A percentile compares a stretch with the other conserved stretches of the same genome.
phyloP scores from a whole-genome alignment of 2,113 vertebrate species.

The Nipponia nippon region DNA sequence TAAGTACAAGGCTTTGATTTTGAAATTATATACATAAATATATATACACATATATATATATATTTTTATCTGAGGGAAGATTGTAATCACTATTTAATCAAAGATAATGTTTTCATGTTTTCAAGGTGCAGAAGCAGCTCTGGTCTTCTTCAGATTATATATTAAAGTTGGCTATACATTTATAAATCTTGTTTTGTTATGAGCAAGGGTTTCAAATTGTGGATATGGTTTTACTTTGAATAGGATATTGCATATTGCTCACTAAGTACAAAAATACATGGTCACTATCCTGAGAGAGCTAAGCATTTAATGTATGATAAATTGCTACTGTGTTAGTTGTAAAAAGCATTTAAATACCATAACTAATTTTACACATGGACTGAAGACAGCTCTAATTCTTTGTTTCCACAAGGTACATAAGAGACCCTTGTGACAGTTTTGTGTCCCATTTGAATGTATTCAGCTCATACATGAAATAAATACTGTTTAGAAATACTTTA shows the following conservation, averaged over 20 bases:
- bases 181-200: neutral
- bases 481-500: neutral
- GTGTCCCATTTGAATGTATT: neutral
- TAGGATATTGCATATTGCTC: neutral
- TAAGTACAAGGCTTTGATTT: slow-evolving; percentile 41
- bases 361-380: neutral
- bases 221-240: neutral
- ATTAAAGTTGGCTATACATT: neutral
- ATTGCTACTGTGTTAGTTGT: neutral
- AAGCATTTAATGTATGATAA: neutral
- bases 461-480: neutral
- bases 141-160: neutral
- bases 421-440: neutral
- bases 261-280: neutral
- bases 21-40: slow-evolving; percentile 24
- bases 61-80: slow-evolving; percentile 32
- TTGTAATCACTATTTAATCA: neutral
- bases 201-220: neutral
- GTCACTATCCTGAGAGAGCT: neutral
- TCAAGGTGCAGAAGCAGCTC: neutral
- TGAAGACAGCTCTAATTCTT: neutral
- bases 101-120: slow-evolving; percentile 6
- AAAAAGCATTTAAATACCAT: neutral
- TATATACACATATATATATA: neutral
- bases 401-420: neutral